A percentile compares a stretch with the other conserved stretches of the same genome.
Conservation (phyloP, 2,888 invertebrate species). For the Hoplodrina ambigua region DNA sequence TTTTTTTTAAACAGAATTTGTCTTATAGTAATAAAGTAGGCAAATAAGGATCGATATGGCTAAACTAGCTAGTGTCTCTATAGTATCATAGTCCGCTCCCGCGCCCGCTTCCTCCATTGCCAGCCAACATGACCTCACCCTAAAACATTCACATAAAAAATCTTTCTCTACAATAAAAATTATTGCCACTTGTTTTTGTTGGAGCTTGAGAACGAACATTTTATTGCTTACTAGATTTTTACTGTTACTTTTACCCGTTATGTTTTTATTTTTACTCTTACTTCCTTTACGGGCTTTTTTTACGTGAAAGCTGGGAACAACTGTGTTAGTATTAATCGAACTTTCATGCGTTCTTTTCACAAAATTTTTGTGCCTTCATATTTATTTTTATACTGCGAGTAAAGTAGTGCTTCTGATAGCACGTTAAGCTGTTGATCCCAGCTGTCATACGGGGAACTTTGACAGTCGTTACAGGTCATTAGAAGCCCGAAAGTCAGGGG, state of each 20-base stretch:
- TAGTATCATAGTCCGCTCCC: neutral
- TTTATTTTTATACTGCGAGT: too few species aligned
- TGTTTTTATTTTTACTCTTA: conserved; percentile 25
- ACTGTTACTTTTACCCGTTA: conserved; percentile 26
- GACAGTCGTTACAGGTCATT: too few species aligned
- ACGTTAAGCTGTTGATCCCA: too few species aligned
- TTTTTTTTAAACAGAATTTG: too few species aligned
- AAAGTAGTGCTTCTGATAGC: too few species aligned
- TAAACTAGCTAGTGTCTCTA: too few species aligned
- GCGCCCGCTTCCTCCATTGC: neutral
- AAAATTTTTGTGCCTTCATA: too few species aligned
- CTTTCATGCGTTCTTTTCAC: too few species aligned
- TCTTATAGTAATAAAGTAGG: too few species aligned
- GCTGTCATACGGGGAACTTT: too few species aligned
- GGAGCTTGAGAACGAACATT: conserved; percentile 19
- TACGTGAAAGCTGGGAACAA: conserved; percentile 23
- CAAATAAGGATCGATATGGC: too few species aligned
- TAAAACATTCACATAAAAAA: conserved; percentile 40
- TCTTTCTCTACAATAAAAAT: conserved; percentile 42
- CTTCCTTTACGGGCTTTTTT: neutral
- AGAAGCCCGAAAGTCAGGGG: too few species aligned
- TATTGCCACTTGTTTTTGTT: conserved; percentile 40
- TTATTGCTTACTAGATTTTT: conserved; percentile 49
- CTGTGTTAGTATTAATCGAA: conserved; percentile 6
- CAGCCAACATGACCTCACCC: neutral